Percentiles rank a stretch among this genome's conserved stretches.
Conservation (phyloP, 2,888 invertebrate genomes). For the Pyrocoelia pectoralis region DNA sequence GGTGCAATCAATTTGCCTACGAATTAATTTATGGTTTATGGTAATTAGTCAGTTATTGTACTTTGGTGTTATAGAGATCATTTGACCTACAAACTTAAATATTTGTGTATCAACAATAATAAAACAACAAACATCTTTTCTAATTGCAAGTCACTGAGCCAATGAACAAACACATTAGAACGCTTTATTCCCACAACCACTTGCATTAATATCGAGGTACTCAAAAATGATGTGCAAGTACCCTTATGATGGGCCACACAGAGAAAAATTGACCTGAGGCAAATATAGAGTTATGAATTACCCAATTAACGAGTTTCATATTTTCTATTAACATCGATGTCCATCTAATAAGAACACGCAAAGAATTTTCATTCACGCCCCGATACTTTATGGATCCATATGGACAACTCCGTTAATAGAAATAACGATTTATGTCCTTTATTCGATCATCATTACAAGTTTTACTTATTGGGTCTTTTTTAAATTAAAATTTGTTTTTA, state of each 20-base stretch:
- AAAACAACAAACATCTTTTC: background rate
- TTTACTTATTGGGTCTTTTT: conserved; percentile 19
- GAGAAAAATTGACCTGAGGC: conserved; percentile 6
- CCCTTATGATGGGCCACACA: conserved; percentile 31
- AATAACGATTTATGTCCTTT: conserved; percentile 22
- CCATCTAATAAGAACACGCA: conserved; percentile 27
- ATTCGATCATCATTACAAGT: conserved; percentile 16
- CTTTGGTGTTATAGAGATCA: conserved; percentile 12
- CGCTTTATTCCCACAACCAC: conserved; percentile 15
- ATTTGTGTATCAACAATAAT: background rate
- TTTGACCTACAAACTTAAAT: conserved; percentile 24
- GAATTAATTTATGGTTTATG: conserved; percentile 42
- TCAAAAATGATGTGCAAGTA: conserved; percentile 8
- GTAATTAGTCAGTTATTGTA: conserved; percentile 34
- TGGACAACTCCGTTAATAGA: conserved; percentile 24
- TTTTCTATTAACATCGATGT: conserved; percentile 36
- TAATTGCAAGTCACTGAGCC: conserved; percentile 3
- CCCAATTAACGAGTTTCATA: conserved; percentile 38
- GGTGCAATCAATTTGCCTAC: conserved; percentile 34
- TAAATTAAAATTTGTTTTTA: conserved; percentile 22
- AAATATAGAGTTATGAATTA: conserved; percentile 36
- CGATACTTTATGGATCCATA: conserved; percentile 23
- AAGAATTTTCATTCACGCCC: conserved; percentile 26
- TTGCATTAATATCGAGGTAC: conserved; percentile 11
- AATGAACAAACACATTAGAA: conserved; percentile 4